These are phyloP conservation scores for Eulithis prunata DNA, from an alignment of 2,888 invertebrate species.

Conservation along the genomic window DNA sequence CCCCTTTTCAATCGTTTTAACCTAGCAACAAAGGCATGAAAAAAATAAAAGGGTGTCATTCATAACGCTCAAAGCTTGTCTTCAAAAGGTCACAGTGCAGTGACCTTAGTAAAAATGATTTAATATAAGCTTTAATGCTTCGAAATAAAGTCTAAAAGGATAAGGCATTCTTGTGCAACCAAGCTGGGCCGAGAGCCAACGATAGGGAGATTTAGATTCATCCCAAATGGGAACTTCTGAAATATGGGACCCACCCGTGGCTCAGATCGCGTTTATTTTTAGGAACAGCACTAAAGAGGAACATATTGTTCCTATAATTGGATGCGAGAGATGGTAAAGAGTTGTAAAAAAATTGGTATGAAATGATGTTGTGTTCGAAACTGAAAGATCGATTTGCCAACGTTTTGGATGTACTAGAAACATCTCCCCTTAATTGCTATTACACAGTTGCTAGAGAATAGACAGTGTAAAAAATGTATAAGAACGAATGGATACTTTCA, in stretches of 20 bases:
- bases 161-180: constrained; percentile 38
- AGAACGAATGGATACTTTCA: no score
- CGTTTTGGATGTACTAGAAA: no score
- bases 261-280: constrained; percentile 60
- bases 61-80: constrained; percentile 16
- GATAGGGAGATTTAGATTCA: constrained; percentile 69
- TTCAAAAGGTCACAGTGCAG: constrained; percentile 56
- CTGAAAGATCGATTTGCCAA: no score
- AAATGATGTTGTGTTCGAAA: not conserved
- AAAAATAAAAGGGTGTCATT: not conserved
- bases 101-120: constrained; percentile 46
- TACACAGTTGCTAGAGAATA: no score
- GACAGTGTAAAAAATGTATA: no score
- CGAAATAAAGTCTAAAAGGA: constrained; percentile 26
- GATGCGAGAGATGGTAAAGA: constrained; percentile 3
- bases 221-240: constrained; percentile 59
- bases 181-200: constrained; percentile 62
- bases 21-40: no score
- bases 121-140: constrained; percentile 26
- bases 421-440: no score
- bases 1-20: no score
- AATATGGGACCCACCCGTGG: constrained; percentile 62
- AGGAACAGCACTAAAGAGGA: constrained; percentile 44
- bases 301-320: constrained; percentile 34
- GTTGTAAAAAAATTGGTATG: not conserved